Percentiles rank a stretch among this genome's conserved stretches.
phyloP scores from a whole-genome alignment of 2,888 invertebrate species.

The Sympetrum striolatum region DNA sequence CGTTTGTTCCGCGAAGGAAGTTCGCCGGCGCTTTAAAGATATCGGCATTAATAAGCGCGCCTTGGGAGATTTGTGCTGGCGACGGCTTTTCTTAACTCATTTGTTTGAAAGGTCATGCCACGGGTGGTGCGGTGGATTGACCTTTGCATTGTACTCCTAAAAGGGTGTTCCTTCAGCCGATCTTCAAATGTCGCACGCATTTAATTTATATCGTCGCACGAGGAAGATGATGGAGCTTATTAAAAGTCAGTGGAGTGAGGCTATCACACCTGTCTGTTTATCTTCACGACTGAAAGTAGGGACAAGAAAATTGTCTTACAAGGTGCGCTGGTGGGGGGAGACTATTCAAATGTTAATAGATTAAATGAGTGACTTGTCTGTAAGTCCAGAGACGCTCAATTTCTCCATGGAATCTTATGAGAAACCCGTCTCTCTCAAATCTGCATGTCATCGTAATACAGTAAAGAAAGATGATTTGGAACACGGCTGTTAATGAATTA shows the following conservation, averaged over 20 bases:
- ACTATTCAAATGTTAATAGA: too few relatives aligned
- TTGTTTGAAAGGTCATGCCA: neutral
- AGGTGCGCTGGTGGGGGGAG: too few relatives aligned
- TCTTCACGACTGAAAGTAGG: too few relatives aligned
- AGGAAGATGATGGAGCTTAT: neutral
- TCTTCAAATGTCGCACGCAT: neutral
- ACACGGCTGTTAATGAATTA: too few relatives aligned
- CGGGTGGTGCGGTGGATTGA: neutral
- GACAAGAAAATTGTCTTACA: too few relatives aligned
- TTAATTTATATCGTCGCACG: neutral
- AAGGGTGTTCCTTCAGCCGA: neutral
- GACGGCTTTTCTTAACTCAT: neutral
- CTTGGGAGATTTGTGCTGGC: neutral
- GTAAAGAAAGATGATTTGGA: too few relatives aligned
- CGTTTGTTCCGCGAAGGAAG: neutral
- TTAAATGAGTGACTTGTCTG: too few relatives aligned
- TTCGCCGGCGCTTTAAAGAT: neutral
- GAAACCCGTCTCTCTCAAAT: too few relatives aligned
- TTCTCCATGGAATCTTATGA: too few relatives aligned
- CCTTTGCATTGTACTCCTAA: neutral
- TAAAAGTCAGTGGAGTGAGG: neutral
- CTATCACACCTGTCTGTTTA: neutral
- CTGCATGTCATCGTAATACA: too few relatives aligned
- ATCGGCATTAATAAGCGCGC: neutral
- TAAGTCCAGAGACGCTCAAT: too few relatives aligned